These are phyloP conservation scores for Pissodes strobi DNA, from an alignment of 1,140 invertebrate species.

Conservation along the genomic window DNA sequence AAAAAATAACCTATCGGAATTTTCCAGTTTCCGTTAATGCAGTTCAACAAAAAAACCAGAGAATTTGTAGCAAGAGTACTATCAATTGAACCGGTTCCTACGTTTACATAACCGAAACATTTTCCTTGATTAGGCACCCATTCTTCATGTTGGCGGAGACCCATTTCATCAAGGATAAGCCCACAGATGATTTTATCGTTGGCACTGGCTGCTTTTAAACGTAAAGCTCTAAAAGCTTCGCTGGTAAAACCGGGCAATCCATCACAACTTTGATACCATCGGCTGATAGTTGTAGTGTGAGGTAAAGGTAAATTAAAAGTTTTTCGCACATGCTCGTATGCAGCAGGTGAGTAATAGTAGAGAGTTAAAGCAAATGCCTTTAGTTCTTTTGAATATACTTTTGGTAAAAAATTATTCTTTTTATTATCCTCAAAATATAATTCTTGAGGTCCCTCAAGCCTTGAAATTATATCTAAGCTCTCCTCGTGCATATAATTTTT, in stretches of 20 bases:
- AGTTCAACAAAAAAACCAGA: neutral
- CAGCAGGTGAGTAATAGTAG: slow-evolving; percentile 34
- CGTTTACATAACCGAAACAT: slow-evolving; percentile 50
- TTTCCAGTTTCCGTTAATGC: neutral
- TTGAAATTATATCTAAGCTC: neutral
- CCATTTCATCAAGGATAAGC: slow-evolving; percentile 55
- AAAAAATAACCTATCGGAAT: neutral
- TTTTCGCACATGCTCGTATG: slow-evolving; percentile 34
- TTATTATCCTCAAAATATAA: neutral
- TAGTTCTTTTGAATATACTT: slow-evolving; percentile 15
- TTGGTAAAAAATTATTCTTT: neutral
- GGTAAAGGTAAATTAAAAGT: slow-evolving; percentile 41
- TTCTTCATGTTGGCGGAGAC: slow-evolving; percentile 49
- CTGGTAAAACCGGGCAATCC: slow-evolving; percentile 52
- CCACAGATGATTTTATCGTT: slow-evolving; percentile 30
- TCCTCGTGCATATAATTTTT: neutral
- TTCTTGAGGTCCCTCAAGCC: neutral
- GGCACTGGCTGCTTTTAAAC: slow-evolving; percentile 36
- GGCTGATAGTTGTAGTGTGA: slow-evolving; percentile 52
- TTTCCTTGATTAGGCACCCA: slow-evolving; percentile 35
- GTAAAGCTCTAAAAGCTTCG: slow-evolving; percentile 50
- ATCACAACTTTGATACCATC: slow-evolving; percentile 53
- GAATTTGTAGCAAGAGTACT: neutral
- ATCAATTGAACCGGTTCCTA: slow-evolving; percentile 34
- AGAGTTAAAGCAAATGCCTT: slow-evolving; percentile 35